Conservation (phyloP, 2,888 invertebrate species). For the Cheilosia soror region DNA sequence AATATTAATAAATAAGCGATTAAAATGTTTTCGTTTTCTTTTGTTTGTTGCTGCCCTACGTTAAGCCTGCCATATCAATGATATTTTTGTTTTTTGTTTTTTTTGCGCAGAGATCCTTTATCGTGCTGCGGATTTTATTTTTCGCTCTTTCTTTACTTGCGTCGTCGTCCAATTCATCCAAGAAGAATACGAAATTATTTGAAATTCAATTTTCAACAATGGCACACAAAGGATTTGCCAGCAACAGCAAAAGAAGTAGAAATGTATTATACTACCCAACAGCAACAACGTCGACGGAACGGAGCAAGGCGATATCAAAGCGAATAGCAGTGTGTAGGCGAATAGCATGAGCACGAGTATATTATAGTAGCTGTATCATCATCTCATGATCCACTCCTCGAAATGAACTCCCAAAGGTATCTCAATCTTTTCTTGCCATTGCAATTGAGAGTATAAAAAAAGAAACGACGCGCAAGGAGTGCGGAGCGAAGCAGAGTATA, state of each 20-base stretch:
- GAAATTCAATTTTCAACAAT: slow-evolving; percentile 79
- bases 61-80: slow-evolving; percentile 40
- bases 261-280: slow-evolving; percentile 18
- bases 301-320: slow-evolving; percentile 31
- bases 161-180: slow-evolving; percentile 48
- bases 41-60: neutral
- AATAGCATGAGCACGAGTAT: neutral
- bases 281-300: neutral
- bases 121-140: slow-evolving; percentile 53
- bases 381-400: slow-evolving; percentile 41
- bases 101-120: slow-evolving; percentile 38
- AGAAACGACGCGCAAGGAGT: slow-evolving; percentile 22
- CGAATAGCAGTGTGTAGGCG: slow-evolving; percentile 15
- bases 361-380: slow-evolving; percentile 31
- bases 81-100: slow-evolving; percentile 25
- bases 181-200: slow-evolving; percentile 78
- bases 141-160: slow-evolving; percentile 41
- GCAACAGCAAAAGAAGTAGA: slow-evolving; percentile 61
- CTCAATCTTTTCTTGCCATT: slow-evolving; percentile 55
- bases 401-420: slow-evolving; percentile 64
- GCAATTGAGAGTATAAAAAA: slow-evolving; percentile 69
- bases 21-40: slow-evolving; percentile 65
- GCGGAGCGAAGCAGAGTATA: neutral
- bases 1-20: slow-evolving; percentile 78
- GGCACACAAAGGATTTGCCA: slow-evolving; percentile 78